A percentile compares a stretch with the other conserved stretches of the same genome.
Conservation (phyloP, 2,888 invertebrate species). For the Tridacna gigas region DNA sequence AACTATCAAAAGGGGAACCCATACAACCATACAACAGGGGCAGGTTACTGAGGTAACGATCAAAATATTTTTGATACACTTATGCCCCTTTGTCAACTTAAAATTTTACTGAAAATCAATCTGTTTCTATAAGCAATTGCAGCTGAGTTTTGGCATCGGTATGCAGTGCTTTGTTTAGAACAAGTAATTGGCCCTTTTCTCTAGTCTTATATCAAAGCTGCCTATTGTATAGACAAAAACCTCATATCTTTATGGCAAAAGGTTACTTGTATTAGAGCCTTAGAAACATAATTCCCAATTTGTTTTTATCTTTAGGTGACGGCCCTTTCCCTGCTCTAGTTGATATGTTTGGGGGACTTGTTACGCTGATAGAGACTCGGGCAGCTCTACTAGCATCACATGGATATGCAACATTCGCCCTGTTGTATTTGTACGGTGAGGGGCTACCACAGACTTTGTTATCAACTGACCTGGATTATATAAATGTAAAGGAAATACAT, state of each 20-base stretch:
- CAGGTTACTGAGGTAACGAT: too few species aligned
- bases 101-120: too few species aligned
- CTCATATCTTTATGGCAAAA: not conserved
- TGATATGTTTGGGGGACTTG: conserved; percentile 58
- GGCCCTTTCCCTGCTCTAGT: conserved; percentile 58
- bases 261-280: not conserved
- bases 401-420: conserved; percentile 50
- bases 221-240: not conserved
- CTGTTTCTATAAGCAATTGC: too few species aligned
- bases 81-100: too few species aligned
- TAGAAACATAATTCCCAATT: too few species aligned
- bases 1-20: too few species aligned
- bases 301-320: conserved; percentile 11
- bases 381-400: conserved; percentile 58
- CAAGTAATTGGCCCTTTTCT: too few species aligned
- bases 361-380: conserved; percentile 52
- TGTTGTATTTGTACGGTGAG: conserved; percentile 41
- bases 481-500: not conserved
- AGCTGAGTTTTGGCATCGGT: too few species aligned
- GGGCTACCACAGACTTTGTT: conserved; percentile 28
- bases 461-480: not conserved
- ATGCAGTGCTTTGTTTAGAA: not conserved
- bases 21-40: too few species aligned
- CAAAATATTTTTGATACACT: too few species aligned
- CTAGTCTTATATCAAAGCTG: too few species aligned